Conservation (phyloP, 2,113 vertebrate genomes). For the Polyodon spathula region DNA sequence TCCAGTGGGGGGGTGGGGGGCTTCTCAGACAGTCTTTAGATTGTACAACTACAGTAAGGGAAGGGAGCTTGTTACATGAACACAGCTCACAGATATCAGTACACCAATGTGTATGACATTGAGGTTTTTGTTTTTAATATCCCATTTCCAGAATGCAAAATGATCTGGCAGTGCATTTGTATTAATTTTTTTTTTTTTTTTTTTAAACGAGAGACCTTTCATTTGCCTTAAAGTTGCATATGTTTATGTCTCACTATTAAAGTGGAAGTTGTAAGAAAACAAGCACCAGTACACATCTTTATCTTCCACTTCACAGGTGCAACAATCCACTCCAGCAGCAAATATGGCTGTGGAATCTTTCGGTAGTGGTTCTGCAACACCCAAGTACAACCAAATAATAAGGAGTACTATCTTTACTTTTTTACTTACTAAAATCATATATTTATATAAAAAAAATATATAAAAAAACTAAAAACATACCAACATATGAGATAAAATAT, state of each 20-base stretch:
- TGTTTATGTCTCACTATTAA: conserved; percentile 21
- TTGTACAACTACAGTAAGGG: conserved; percentile 44
- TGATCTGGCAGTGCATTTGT: conserved; percentile 25
- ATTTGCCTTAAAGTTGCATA: conserved; percentile 15
- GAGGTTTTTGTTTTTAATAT: conserved; percentile 3
- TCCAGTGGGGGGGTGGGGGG: conserved; percentile 41
- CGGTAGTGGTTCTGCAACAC: conserved; percentile 25
- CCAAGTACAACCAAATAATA: conserved; percentile 38
- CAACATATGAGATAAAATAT: conserved; percentile 40
- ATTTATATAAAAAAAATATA: conserved; percentile 51
- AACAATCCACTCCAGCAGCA: neutral
- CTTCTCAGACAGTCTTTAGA: conserved; percentile 62
- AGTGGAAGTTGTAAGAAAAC: neutral
- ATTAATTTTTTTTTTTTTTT: too few relatives aligned
- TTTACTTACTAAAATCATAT: conserved; percentile 33
- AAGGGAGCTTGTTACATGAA: conserved; percentile 25
- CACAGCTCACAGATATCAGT: conserved; percentile 23
- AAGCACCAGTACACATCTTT: conserved; percentile 17
- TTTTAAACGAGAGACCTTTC: conserved; percentile 18
- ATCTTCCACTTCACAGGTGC: conserved; percentile 15
- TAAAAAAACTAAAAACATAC: conserved; percentile 28
- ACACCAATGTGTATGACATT: neutral
- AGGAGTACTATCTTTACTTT: conserved; percentile 50
- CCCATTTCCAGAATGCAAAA: conserved; percentile 9
- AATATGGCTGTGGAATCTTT: too few relatives aligned